Conservation (phyloP, 2,113 vertebrate genomes). For the Grammomys surdaster region DNA sequence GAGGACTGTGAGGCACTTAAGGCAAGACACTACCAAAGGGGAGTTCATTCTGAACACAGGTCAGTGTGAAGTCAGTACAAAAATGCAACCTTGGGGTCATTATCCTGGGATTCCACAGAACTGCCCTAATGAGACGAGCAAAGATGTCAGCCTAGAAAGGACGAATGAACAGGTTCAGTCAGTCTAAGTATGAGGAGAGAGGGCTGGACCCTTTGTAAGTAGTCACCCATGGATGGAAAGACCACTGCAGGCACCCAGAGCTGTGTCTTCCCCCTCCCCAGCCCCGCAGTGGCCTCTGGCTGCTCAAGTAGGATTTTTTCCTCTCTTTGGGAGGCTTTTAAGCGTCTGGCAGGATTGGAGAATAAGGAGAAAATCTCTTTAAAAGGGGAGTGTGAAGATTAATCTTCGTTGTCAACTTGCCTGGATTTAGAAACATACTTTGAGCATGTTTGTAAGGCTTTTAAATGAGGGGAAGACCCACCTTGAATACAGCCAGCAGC, state of each 20-base stretch:
- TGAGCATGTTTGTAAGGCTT: neutral
- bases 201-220: neutral
- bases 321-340: neutral
- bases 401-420: neutral
- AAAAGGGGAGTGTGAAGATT: neutral
- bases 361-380: neutral
- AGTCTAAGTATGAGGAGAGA: neutral
- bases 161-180: neutral
- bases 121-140: neutral
- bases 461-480: neutral
- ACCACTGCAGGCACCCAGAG: neutral
- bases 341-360: neutral
- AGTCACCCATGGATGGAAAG: neutral
- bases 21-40: neutral
- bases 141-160: neutral
- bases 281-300: neutral
- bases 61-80: neutral
- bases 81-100: neutral
- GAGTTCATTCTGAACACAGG: slow-evolving; percentile 7
- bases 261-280: neutral
- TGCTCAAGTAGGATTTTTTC: neutral
- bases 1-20: neutral
- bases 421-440: neutral
- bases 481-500: neutral
- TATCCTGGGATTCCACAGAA: neutral